These are phyloP conservation scores for Gambusia yucatana DNA, from an alignment of 2,797 vertebrate genomes.

Conservation along the genomic window DNA sequence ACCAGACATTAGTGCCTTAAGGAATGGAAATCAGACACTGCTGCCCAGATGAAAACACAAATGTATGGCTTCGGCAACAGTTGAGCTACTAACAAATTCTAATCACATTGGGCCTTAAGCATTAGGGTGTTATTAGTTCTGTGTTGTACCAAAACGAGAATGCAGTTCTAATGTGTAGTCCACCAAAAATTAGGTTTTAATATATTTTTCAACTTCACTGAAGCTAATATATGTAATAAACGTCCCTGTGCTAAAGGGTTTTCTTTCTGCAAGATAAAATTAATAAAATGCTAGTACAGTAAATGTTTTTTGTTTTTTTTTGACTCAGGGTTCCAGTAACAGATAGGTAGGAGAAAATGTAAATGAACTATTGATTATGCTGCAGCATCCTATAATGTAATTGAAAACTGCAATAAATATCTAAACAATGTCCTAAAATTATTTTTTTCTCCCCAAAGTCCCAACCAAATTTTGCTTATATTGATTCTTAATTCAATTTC, in stretches of 20 bases:
- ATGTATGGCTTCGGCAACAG: neutral
- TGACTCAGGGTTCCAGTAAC: slow-evolving; percentile 25
- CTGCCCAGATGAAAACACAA: neutral
- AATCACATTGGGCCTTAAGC: neutral
- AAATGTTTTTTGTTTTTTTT: neutral
- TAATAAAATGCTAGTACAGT: slow-evolving; percentile 10
- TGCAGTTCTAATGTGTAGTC: neutral
- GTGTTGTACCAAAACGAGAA: neutral
- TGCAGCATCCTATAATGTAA: slow-evolving; percentile 16
- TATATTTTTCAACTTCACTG: neutral
- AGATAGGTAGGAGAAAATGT: slow-evolving; percentile 30
- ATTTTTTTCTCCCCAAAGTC: neutral
- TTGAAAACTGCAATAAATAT: slow-evolving; percentile 15
- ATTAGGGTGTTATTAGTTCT: neutral
- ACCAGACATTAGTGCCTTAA: neutral
- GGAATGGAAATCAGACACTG: neutral
- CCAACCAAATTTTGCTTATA: neutral
- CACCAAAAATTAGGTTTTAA: neutral
- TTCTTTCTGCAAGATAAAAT: neutral
- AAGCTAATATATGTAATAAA: neutral
- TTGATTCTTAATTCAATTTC: neutral
- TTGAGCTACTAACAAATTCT: neutral
- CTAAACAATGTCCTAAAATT: neutral
- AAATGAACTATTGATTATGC: slow-evolving; percentile 30
- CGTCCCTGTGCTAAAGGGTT: neutral